Percentiles rank a stretch among this genome's conserved stretches.
Conservation (phyloP, 2,888 invertebrate genomes). For the Seira sanloemensis region DNA sequence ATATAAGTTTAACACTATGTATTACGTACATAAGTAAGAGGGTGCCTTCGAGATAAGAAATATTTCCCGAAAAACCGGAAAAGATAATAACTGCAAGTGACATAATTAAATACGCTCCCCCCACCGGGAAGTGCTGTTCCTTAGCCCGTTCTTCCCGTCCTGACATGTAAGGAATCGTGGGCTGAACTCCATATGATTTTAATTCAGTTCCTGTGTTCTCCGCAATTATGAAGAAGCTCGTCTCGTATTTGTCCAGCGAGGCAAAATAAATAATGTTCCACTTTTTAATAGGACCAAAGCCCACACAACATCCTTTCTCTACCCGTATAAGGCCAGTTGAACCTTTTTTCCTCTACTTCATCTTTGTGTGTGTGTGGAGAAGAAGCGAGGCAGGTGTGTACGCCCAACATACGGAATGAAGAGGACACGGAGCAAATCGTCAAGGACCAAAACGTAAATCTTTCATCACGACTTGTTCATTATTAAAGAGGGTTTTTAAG, state of each 20-base stretch:
- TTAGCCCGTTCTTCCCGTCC: too few species aligned
- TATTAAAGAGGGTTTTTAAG: conserved; percentile 46
- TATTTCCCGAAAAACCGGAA: too few species aligned
- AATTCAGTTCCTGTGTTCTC: neutral
- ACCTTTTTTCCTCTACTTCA: too few species aligned
- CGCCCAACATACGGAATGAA: neutral
- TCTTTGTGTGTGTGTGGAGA: too few species aligned
- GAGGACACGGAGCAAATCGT: neutral
- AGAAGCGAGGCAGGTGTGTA: neutral
- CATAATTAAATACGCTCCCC: too few species aligned
- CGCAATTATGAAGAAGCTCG: neutral
- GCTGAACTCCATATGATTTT: neutral
- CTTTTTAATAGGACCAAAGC: neutral
- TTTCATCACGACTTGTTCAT: neutral
- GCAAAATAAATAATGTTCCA: neutral
- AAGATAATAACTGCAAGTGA: too few species aligned
- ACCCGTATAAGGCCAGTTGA: neutral
- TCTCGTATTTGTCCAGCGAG: neutral
- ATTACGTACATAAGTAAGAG: too few species aligned
- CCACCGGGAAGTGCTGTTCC: too few species aligned
- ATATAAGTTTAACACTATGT: too few species aligned
- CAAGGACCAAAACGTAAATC: conserved; percentile 4
- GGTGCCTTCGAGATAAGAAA: too few species aligned
- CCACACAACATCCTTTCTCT: neutral
- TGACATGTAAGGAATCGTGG: too few species aligned